These are phyloP conservation scores for Hassar affinis DNA, from an alignment of 2,113 vertebrate species.

Conservation along the genomic window DNA sequence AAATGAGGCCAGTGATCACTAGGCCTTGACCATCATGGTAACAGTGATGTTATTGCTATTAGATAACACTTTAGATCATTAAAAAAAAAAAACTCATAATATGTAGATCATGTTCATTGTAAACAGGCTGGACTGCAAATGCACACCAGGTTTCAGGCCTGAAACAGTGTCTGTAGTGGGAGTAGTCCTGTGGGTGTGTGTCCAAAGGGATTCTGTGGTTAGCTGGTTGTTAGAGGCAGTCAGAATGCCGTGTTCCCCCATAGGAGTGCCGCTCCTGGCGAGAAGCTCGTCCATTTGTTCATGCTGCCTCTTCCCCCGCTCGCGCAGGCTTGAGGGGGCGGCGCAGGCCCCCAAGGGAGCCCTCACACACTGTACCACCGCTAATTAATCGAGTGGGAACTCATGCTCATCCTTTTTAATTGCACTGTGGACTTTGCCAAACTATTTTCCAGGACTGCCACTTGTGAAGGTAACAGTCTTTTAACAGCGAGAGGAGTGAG, in stretches of 20 bases:
- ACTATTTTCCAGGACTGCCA: constrained; percentile 67
- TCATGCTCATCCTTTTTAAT: constrained; percentile 64
- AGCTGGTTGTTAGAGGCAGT: constrained; percentile 52
- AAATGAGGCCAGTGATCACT: neutral
- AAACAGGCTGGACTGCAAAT: constrained; percentile 55
- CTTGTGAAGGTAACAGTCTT: constrained; percentile 79
- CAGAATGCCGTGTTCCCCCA: constrained; percentile 53
- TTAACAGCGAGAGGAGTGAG: constrained; percentile 74
- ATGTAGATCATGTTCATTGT: constrained; percentile 38
- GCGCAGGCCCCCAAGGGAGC: constrained; percentile 58
- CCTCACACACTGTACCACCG: constrained; percentile 63
- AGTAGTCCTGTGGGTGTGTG: constrained; percentile 52
- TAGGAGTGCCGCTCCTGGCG: constrained; percentile 41
- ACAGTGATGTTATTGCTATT: neutral
- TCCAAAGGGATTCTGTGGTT: constrained; percentile 50
- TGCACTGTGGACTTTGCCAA: constrained; percentile 69
- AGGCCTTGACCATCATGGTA: neutral
- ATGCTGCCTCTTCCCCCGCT: constrained; percentile 57
- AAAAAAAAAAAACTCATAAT: constrained; percentile 28
- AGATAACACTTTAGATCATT: neutral
- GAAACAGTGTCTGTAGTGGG: constrained; percentile 54
- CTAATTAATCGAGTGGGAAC: constrained; percentile 73
- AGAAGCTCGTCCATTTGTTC: constrained; percentile 71
- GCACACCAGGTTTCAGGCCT: constrained; percentile 54
- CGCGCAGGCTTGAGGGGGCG: constrained; percentile 72